Base-by-base conservation (phyloP, 2,888 invertebrate genomes). In the Apotomis turbidana region DNA sequence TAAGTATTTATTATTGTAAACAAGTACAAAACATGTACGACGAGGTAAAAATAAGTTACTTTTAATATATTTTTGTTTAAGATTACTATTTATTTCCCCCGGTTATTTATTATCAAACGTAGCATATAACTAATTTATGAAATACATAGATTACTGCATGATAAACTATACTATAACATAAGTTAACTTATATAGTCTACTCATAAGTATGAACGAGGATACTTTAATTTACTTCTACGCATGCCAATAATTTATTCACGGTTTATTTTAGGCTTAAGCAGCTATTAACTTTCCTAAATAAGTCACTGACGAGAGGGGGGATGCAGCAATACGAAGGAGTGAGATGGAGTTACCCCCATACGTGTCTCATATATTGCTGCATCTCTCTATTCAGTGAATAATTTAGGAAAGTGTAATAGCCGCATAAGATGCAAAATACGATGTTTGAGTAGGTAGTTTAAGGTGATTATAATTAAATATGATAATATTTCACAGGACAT, bases 81-180 rank as follows among this genome's bases (percentile, higher is more conserved):
- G 51, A 49, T 38, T 68, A 41, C 57, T 59, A 41, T 59, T 59
- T 59, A 68, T 68, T 59, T 58, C 38, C 12, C 12, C 15, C 46
- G 58, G 51, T 59, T 67, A 49, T 49, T 51, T 67, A 67, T 49
- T 58, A 67, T 13, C 8, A 51, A 67, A 38, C 66, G 46, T 67
- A 58, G 38, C 6, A 13, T 38, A 13, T 51, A 58, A 38, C 5
- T 15, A 2, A 49, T 57, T 9, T 12, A 27, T 15, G 9, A 54
- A 64, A 3, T 27, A 27, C 27, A 44, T 64, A 15, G 13, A 15
- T n/a, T 54, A 36, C 12, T 27, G 27, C 27, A 27, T 2, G 27
- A 5, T 41, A n/a, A 9, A n/a, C 38, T 41, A 41, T 27, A 27
- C 27, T 27, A 27, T 27, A 27, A 27, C 27, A 27, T 27, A 2